Base-by-base conservation (phyloP, 2,113 vertebrate genomes). In the Xyrauchen texanus region DNA sequence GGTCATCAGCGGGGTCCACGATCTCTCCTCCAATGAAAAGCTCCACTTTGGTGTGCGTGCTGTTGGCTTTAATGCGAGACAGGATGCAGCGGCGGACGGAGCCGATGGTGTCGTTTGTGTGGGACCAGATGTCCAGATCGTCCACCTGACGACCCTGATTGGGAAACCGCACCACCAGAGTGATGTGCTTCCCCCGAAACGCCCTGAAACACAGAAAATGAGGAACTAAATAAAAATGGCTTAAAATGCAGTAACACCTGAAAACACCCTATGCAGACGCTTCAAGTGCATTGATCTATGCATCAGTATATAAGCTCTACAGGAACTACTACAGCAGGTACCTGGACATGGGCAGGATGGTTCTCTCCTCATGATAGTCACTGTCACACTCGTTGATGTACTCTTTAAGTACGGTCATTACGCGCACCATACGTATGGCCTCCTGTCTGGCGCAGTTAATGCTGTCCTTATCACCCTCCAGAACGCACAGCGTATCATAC, bases 361-460 rank as follows among this genome's bases (percentile, higher is more conserved):
- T 98, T 88, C 97, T 94, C 83, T 99, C 97, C 85, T 98, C 97
- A 0, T 98, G 97, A 90, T 97, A 99, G 90, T 99, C 97, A 47
- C 97, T 98, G 91, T 99, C 97, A 89, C 97, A 99, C 91, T 99
- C 97, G 79, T 96, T 98, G 87, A 99, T 98, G 85, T 99, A 99
- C 79, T 99, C 97, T 62, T 95, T 96, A 82, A 99, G 89, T 78
- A 99, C 97, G 84, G 96, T 99, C 86, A 99, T 89, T 72, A 99
- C 97, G 76, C 97, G 93, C 86, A 98, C 97, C 97, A 98, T 98
- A 83, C 97, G 93, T 86, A 98, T 95, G 74, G 96, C 96, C 88
- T 99, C 97, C 81, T 99, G 97, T 72, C 96, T 94, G 69, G 97
- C 96, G 83, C 96, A 97, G 88, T 98, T 98, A 89, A 98, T 96